phyloP scores from a whole-genome alignment of 2,888 invertebrate species.

The Chrysodeixis includens region DNA sequence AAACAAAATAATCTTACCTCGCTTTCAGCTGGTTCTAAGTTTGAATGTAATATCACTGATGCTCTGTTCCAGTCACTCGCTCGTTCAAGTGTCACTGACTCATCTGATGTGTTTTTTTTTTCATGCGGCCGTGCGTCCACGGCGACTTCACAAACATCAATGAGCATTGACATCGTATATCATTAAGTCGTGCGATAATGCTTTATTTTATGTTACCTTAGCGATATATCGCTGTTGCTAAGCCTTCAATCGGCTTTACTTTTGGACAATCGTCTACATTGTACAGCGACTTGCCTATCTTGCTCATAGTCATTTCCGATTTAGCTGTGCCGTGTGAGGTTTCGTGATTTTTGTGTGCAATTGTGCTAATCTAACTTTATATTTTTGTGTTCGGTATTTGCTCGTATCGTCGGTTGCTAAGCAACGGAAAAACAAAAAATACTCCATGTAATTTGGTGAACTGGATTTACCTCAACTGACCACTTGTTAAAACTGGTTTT shows the following conservation, averaged over 20 bases:
- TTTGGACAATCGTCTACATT: neutral
- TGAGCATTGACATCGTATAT: conserved; percentile 73
- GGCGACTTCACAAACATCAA: conserved; percentile 74
- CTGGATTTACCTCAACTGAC: conserved; percentile 17
- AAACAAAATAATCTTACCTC: conserved; percentile 37
- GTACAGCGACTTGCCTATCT: neutral
- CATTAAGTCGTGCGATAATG: conserved; percentile 65
- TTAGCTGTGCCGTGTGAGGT: neutral
- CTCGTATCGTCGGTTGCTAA: neutral
- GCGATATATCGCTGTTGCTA: conserved; percentile 46
- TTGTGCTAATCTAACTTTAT: neutral
- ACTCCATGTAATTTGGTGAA: conserved; percentile 9
- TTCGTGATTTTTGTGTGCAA: neutral
- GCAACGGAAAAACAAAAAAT: neutral
- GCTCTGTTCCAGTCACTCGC: conserved; percentile 42
- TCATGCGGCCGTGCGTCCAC: conserved; percentile 69
- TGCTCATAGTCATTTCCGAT: neutral
- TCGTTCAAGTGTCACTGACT: conserved; percentile 57
- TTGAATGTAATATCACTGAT: conserved; percentile 52
- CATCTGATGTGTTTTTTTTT: conserved; percentile 55
- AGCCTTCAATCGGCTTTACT: conserved; percentile 21
- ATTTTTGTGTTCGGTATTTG: neutral
- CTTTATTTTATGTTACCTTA: conserved; percentile 44
- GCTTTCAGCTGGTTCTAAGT: conserved; percentile 30
- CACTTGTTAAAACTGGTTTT: conserved; percentile 15